Evolutionary conservation across 1,140 invertebrate genomes (phyloP), one percentile per base, ranked within the genome.

Genomic region (Bombus balteatus): DNA sequence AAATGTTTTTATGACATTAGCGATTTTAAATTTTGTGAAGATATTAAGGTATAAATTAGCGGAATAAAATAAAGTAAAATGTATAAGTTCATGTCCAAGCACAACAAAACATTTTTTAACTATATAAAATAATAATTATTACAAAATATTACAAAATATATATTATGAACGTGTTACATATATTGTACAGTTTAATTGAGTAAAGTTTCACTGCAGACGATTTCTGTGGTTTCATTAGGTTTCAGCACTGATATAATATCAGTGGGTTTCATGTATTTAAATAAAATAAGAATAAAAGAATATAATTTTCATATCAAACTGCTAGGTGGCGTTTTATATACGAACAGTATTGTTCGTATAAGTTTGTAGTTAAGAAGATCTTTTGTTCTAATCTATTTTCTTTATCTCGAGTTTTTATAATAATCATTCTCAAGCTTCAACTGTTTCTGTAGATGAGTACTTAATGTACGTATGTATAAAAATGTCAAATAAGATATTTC

Each of bases 371-470:
- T 68, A 53, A 28, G 37, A 25, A 76, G 25, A 34, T 32, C 28
- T 78, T 77, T 83, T 57, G 47, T 78, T 78, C 9, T 65, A 37
- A 34, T 65, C 43, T 47, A 53, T 57, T 83, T 78, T 68, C 47
- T 77, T 77, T 77, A 39, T 70, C 57, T 78, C n/a, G 1, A 32
- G 70, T 70, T 78, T 43, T 28, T 70, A 32, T 43, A 78, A 39
- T 57, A 32, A 68, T 32, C n/a, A 37, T 10, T 47, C 5, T 15
- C 10, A 47, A 3, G 1, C 18, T 66, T 34, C 10, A 32, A 70
- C 2, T 22, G 34, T 34, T 39, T 32, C 1, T 32, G 59, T 53
- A 47, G 2, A 41, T 32, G 32, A 39, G 15, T 76, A 53, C 18
- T 66, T 39, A n/a, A 72, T 37, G 32, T 47, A 70, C 15, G 39